Evolutionary conservation across 2,113 vertebrate species (phyloP).

Genomic region (Pavo muticus): DNA sequence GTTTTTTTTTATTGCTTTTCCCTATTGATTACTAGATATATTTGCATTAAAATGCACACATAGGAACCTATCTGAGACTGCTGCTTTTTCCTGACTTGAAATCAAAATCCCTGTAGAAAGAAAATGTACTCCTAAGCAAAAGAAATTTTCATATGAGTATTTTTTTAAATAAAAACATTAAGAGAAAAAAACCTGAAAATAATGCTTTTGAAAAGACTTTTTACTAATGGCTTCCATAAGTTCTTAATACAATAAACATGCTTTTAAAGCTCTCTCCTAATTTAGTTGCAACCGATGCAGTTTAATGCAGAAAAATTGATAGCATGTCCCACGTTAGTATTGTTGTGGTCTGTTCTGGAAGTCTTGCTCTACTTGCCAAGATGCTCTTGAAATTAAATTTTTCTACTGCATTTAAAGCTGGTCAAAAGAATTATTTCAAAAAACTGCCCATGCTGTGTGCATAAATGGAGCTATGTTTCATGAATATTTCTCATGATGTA

Average conservation of each 20-base stretch:
- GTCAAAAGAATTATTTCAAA: neutral
- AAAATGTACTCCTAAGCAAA: slow-evolving; percentile 41
- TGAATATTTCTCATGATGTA: neutral
- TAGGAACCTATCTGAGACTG: slow-evolving; percentile 35
- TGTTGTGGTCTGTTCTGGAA: slow-evolving; percentile 6
- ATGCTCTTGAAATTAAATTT: neutral
- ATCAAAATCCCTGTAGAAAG: slow-evolving; percentile 48
- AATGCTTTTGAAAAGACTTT: slow-evolving; percentile 48
- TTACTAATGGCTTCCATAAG: slow-evolving; percentile 46
- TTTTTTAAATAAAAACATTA: slow-evolving; percentile 58
- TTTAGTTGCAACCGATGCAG: slow-evolving; percentile 12
- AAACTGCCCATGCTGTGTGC: neutral
- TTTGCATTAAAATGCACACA: slow-evolving; percentile 49
- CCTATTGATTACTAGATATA: slow-evolving; percentile 40
- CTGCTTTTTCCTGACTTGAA: slow-evolving; percentile 54
- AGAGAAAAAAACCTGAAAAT: slow-evolving; percentile 20
- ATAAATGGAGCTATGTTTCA: neutral
- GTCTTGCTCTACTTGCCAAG: neutral
- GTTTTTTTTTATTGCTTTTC: slow-evolving; percentile 44
- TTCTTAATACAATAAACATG: slow-evolving; percentile 52
- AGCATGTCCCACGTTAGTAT: neutral
- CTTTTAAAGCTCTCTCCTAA: slow-evolving; percentile 51
- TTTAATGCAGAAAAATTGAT: slow-evolving; percentile 47
- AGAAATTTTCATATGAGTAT: slow-evolving; percentile 1
- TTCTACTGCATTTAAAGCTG: neutral